A percentile compares a stretch with the other conserved stretches of the same genome.
phyloP scores from a whole-genome alignment of 2,797 vertebrate genomes.

The Karalla daura region DNA sequence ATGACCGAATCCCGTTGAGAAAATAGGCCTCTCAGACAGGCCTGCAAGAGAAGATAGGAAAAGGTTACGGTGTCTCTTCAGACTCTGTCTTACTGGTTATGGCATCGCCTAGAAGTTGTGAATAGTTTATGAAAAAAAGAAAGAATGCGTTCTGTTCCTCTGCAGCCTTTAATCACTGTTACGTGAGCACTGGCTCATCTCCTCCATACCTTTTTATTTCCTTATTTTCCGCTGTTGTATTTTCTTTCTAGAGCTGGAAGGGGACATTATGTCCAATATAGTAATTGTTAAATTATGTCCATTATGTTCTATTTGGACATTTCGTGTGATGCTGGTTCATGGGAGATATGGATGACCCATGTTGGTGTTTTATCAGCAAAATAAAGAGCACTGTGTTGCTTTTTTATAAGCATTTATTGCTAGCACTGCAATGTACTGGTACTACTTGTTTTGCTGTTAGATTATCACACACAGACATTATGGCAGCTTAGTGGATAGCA shows the following conservation, averaged over 20 bases:
- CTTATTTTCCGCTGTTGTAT: not conserved
- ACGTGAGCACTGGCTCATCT: not conserved
- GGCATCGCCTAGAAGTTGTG: conserved; percentile 33
- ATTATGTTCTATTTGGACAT: not conserved
- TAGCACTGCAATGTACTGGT: too few relatives aligned
- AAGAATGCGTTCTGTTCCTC: not conserved
- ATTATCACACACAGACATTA: not conserved
- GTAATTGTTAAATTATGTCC: not conserved
- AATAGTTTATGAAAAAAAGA: conserved; percentile 38
- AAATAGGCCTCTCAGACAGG: conserved; percentile 41
- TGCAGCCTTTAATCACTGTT: not conserved
- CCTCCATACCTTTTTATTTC: not conserved
- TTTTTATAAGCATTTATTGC: not conserved
- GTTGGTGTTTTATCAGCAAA: not conserved
- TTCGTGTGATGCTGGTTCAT: not conserved
- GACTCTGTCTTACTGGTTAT: conserved; percentile 4
- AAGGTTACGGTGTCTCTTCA: conserved; percentile 40
- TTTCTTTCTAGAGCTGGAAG: not conserved
- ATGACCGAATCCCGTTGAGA: conserved; percentile 46
- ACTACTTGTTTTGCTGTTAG: not conserved
- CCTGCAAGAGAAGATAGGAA: conserved; percentile 67
- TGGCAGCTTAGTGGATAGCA: too few relatives aligned
- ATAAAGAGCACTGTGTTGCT: not conserved
- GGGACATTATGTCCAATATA: not conserved
- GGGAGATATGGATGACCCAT: not conserved